These are phyloP conservation scores for Nemotelus nigrinus DNA, from an alignment of 2,888 invertebrate genomes.

Conservation along the genomic window DNA sequence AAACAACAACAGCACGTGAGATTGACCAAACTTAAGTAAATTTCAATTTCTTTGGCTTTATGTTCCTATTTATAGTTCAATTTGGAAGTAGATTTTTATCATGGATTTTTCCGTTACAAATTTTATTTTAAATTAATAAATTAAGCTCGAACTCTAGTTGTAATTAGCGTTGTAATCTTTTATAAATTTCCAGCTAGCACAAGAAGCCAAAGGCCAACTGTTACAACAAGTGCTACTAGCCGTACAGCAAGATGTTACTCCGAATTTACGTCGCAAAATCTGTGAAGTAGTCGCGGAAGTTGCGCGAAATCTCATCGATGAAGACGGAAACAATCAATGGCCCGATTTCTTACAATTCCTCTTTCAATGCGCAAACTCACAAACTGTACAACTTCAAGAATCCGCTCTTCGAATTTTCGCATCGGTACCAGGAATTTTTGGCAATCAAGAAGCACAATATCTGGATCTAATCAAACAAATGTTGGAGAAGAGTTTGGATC, in stretches of 20 bases:
- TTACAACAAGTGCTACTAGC: constrained; percentile 87
- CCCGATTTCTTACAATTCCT: constrained; percentile 95
- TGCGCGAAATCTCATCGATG: constrained; percentile 92
- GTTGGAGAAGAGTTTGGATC: constrained; percentile 83
- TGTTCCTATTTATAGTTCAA: too few species aligned
- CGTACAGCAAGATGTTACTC: constrained; percentile 84
- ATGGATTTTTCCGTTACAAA: too few species aligned
- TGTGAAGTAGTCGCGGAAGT: constrained; percentile 97
- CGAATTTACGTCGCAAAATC: constrained; percentile 85
- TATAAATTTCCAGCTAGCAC: constrained; percentile 68
- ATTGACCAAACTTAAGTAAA: too few species aligned
- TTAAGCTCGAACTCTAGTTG: too few species aligned
- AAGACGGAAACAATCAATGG: constrained; percentile 96
- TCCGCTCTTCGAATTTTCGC: constrained; percentile 95
- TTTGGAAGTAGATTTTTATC: too few species aligned
- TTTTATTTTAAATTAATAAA: too few species aligned
- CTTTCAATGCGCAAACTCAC: constrained; percentile 91
- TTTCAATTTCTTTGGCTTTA: too few species aligned
- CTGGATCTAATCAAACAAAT: constrained; percentile 94
- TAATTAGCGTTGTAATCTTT: too few species aligned
- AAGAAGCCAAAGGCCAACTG: constrained; percentile 84
- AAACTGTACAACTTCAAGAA: constrained; percentile 86
- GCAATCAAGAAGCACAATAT: constrained; percentile 92
- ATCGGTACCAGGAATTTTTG: constrained; percentile 97
- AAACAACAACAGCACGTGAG: too few species aligned